Evolutionary conservation across 37 sponge, comb jelly and placozoan species (phyloP), one percentile per base, ranked within the genome.

Genomic region (Halichondria panicea): DNA sequence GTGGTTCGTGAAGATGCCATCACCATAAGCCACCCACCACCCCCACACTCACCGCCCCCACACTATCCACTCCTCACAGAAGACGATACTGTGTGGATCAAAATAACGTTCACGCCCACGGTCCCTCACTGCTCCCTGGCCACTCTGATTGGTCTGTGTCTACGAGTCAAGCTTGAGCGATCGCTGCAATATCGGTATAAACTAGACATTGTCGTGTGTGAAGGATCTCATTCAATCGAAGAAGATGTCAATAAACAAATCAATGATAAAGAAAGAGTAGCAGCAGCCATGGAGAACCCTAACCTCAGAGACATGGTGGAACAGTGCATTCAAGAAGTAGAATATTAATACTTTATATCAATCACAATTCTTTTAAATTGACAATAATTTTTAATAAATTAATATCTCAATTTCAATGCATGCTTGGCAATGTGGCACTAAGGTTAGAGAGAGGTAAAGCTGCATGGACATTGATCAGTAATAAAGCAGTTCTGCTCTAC

Each of bases 221-320:
- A 88, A 46, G 94, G 94, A 25, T 73, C 71, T 4, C 94, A 93
- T 54, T 76, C 77, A 18, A 86, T 77, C 21, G 94, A 93, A 45
- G 86, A 33, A 21, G 91, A 90, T 56, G 91, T 96, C 21, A 96
- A 92, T 70, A 96, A 96, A 57, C 96, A 96, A 70, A 92, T 96
- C 55, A 96, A 96, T 55, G 96, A 96, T 65, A 96, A 96, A 66
- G 96, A 96, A 68, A 76, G 96, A 38, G 80, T 88, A 36, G 87
- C 93, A 68, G 96, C 96, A 52, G 96, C 96, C 19, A 81, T 96
- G 88, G 96, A 96, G 62, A 92, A 96, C 60, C 91, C 90, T 40
- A 54, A 76, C 19, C 75, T 96, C 54, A 56, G 73, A 46, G 78
- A 81, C 46, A 70, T 92, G 54, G 96, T 96, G 1, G 92, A 96